Conservation (phyloP, 2,113 vertebrate species). For the Antennarius striatus region DNA sequence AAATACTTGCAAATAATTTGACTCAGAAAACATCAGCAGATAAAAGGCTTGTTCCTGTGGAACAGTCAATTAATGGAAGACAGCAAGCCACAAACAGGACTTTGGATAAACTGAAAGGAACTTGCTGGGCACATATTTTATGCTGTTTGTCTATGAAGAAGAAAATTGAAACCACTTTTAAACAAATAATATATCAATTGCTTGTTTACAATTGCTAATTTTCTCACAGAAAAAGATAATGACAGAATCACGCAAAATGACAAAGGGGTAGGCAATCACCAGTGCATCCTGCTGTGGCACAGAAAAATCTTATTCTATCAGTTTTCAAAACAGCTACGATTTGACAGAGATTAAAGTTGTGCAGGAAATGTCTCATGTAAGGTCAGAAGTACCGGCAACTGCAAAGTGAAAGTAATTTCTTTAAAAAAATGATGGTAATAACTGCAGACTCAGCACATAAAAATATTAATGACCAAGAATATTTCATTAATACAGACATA, state of each 20-base stretch:
- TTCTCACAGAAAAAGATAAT: neutral
- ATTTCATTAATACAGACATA: constrained; percentile 32
- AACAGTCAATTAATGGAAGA: constrained; percentile 31
- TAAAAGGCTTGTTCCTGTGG: constrained; percentile 39
- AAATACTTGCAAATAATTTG: constrained; percentile 51
- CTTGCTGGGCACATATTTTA: constrained; percentile 22
- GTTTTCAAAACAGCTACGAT: neutral
- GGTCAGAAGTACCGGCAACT: too few species aligned
- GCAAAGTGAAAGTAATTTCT: too few species aligned
- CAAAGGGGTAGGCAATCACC: constrained; percentile 4
- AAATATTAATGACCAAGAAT: constrained; percentile 37
- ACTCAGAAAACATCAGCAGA: constrained; percentile 45
- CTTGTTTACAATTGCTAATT: constrained; percentile 22
- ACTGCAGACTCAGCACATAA: constrained; percentile 29
- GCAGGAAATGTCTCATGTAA: too few species aligned
- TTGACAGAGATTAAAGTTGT: too few species aligned
- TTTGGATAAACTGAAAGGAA: constrained; percentile 36
- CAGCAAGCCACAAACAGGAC: constrained; percentile 30
- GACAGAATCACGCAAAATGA: neutral
- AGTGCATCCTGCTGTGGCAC: neutral
- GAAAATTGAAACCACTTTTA: constrained; percentile 5
- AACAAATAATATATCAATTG: constrained; percentile 5
- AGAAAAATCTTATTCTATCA: neutral
- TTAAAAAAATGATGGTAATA: constrained; percentile 10
- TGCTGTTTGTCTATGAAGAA: constrained; percentile 18